Evolutionary conservation across 1,140 invertebrate genomes (phyloP).

Genomic region (Diuraphis noxia): DNA sequence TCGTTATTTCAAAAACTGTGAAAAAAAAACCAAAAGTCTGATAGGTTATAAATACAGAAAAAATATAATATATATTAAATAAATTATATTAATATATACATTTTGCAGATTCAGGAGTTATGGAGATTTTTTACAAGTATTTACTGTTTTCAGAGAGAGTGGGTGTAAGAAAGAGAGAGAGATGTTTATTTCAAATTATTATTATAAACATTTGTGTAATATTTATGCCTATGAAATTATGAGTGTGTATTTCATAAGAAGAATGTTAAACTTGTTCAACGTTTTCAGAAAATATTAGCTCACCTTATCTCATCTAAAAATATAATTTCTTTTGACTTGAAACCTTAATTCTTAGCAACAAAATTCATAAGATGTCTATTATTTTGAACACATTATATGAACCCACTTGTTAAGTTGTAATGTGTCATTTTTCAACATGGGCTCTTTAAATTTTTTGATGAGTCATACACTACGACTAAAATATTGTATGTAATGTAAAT

Average conservation of each 20-base stretch:
- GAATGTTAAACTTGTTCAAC: background rate
- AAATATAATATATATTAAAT: background rate
- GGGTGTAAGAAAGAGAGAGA: too few species aligned
- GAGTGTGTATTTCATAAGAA: background rate
- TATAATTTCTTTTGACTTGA: background rate
- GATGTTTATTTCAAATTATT: background rate
- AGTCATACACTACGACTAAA: background rate
- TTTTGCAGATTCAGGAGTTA: background rate
- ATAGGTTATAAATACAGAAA: too few species aligned
- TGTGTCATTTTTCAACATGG: background rate
- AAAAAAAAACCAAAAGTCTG: background rate
- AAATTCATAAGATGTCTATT: background rate
- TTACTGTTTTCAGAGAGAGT: background rate
- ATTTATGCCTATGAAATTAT: background rate
- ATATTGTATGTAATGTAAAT: background rate
- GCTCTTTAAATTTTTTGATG: background rate
- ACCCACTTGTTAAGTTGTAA: background rate
- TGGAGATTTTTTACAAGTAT: background rate
- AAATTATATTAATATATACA: background rate
- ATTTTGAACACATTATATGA: background rate
- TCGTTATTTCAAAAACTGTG: background rate
- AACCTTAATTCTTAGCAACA: background rate
- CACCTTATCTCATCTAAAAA: background rate
- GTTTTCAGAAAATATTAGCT: background rate
- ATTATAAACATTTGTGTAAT: background rate